phyloP scores from a whole-genome alignment of 2,797 vertebrate species.

The Sebastes vulpes region DNA sequence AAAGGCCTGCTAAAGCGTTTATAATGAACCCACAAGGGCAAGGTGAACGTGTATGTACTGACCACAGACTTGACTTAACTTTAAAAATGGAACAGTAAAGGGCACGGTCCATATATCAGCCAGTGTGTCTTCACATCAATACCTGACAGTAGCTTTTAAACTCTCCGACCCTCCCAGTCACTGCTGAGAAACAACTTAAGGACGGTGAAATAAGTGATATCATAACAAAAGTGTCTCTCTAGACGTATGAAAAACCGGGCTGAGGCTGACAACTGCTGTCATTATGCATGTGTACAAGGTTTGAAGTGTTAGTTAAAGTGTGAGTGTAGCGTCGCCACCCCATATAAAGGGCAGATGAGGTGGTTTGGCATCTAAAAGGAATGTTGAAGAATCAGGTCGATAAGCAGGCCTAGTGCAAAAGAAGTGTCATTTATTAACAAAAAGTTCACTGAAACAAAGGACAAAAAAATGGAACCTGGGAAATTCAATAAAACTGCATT shows the following conservation, averaged over 20 bases:
- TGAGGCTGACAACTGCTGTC: background rate
- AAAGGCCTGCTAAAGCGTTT: conserved; percentile 64
- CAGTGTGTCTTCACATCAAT: conserved; percentile 1
- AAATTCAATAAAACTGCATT: too few relatives aligned
- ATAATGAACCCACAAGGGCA: conserved; percentile 78
- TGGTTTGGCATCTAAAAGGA: background rate
- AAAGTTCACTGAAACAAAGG: too few relatives aligned
- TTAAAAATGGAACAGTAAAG: conserved; percentile 21
- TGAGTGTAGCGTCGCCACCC: background rate
- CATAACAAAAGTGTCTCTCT: background rate
- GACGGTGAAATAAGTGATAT: background rate
- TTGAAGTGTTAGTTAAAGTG: background rate
- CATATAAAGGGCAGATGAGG: background rate
- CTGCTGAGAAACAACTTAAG: background rate
- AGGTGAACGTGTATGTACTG: background rate
- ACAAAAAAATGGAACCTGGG: too few relatives aligned
- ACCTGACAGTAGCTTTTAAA: background rate
- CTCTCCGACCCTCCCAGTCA: background rate
- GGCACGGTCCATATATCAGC: background rate
- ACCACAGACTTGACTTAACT: conserved; percentile 21
- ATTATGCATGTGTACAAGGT: background rate
- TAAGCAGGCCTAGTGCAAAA: too few relatives aligned
- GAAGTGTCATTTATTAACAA: too few relatives aligned
- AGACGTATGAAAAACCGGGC: background rate
- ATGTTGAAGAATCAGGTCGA: background rate